Base-by-base conservation (phyloP, 2,113 vertebrate species). In the Empidonax traillii region DNA sequence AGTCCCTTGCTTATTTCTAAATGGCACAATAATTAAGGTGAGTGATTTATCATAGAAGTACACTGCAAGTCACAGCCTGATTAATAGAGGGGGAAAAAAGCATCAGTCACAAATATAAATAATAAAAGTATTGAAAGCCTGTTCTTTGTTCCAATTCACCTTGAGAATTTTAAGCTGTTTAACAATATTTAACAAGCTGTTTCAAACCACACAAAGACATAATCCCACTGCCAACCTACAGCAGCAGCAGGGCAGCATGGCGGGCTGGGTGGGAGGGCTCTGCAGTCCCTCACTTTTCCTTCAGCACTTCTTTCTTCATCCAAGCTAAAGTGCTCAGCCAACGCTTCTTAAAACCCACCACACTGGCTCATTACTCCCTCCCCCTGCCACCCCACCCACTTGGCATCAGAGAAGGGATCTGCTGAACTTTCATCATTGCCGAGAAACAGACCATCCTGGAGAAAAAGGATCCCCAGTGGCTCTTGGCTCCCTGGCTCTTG, bases 271-370 rank as follows among this genome's bases (percentile, higher is more conserved):
- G 62, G 63, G 75, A 56, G 27, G 46, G 55, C 61, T 84, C 74
- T 5, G 1, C 27, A 23, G 25, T 33, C 47, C 83, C 52, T 87
- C 4, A 3, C 46, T 55, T 94, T 52, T 77, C 67, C 58, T 85
- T 65, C 24, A 2, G 47, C 1, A 5, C 39, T 66, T 72, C 73
- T 85, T 92, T 78, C 86, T 94, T 51, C 88, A 46, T 94, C 71
- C n/a, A 22, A 87, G 74, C 27, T 2, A 4, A n/a, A 0, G 0
- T 1, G 0, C n/a, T 89, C 51, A 71, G 80, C 85, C 68, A 53
- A 72, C 39, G 55, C 76, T 77, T 72, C 76, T 59, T 55, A 47
- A 77, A 59, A 35, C 14, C 44, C 65, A 59, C 61, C n/a, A 16
- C 0, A 0, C 18, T 55, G 5, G 3, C 52, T 81, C 6, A 1